These are phyloP conservation scores for Acromyrmex heyeri DNA, from an alignment of 1,140 invertebrate species.

Conservation along the genomic window DNA sequence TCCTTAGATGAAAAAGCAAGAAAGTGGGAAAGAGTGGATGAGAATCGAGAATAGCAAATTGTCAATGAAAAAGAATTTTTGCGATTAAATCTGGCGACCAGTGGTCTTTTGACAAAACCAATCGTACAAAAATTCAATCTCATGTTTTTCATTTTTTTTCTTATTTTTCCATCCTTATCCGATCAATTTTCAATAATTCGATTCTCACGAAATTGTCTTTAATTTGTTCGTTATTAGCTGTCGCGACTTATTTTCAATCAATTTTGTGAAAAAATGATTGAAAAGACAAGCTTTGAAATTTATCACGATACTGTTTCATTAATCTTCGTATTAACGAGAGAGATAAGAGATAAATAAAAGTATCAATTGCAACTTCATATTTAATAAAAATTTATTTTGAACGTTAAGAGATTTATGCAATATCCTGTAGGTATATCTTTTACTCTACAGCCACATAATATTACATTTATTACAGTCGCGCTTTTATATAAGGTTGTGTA, in stretches of 20 bases:
- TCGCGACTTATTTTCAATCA: not conserved
- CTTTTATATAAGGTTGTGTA: not conserved
- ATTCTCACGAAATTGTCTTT: slow-evolving; percentile 69
- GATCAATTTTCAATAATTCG: slow-evolving; percentile 78
- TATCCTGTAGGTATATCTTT: not conserved
- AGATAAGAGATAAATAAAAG: not conserved
- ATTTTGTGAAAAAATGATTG: not conserved
- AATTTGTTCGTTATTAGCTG: slow-evolving; percentile 72
- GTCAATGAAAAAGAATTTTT: slow-evolving; percentile 41
- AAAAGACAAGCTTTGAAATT: not conserved
- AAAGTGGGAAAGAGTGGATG: slow-evolving; percentile 32
- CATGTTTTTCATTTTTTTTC: not conserved
- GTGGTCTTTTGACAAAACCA: slow-evolving; percentile 72
- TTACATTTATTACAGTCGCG: not conserved
- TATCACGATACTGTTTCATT: not conserved
- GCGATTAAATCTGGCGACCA: slow-evolving; percentile 65
- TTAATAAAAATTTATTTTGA: not conserved
- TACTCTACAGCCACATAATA: not conserved
- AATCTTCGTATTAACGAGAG: not conserved
- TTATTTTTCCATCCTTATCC: slow-evolving; percentile 49
- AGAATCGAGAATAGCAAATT: slow-evolving; percentile 10
- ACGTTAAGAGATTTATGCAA: not conserved
- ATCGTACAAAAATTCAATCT: slow-evolving; percentile 79
- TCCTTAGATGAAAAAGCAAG: slow-evolving; percentile 23
- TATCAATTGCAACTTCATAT: not conserved